Percentiles rank a stretch among this genome's conserved stretches.
Conservation (phyloP, 1,140 invertebrate genomes). For the Pachyrhynchus sulphureomaculatus region DNA sequence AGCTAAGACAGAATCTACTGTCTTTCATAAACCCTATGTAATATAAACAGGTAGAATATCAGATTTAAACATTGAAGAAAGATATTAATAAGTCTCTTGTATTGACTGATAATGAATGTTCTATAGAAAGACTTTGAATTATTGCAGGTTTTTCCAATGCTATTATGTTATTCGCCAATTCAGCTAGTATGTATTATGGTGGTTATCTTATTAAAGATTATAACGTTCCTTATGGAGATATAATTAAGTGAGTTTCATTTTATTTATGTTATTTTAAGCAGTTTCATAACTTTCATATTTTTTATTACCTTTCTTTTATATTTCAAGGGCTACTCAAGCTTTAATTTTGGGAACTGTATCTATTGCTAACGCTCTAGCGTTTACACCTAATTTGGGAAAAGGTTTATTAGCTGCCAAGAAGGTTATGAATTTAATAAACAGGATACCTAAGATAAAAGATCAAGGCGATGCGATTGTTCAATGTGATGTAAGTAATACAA, state of each 20-base stretch:
- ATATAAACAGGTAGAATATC: too few species aligned
- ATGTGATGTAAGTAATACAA: slow-evolving; percentile 53
- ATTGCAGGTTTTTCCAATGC: slow-evolving; percentile 77
- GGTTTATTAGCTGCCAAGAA: slow-evolving; percentile 78
- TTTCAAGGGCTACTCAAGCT: slow-evolving; percentile 75
- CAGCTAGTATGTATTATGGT: slow-evolving; percentile 78
- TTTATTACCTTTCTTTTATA: too few species aligned
- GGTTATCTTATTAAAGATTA: slow-evolving; percentile 71
- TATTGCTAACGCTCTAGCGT: slow-evolving; percentile 80
- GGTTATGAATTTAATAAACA: slow-evolving; percentile 65
- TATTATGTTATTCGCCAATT: slow-evolving; percentile 79
- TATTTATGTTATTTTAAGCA: too few species aligned
- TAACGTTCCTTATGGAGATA: slow-evolving; percentile 65
- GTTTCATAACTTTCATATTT: too few species aligned
- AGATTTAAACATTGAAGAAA: too few species aligned
- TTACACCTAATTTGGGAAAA: slow-evolving; percentile 85
- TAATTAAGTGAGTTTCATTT: slow-evolving; percentile 83
- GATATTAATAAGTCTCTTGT: too few species aligned
- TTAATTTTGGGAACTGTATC: slow-evolving; percentile 86
- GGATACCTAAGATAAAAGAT: slow-evolving; percentile 57
- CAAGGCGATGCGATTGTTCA: slow-evolving; percentile 34
- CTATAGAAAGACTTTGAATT: too few species aligned
- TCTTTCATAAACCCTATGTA: too few species aligned
- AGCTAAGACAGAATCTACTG: too few species aligned
- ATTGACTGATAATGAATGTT: too few species aligned